Evolutionary conservation across 1,140 invertebrate genomes (phyloP).

Genomic region (Drosophila saltans): DNA sequence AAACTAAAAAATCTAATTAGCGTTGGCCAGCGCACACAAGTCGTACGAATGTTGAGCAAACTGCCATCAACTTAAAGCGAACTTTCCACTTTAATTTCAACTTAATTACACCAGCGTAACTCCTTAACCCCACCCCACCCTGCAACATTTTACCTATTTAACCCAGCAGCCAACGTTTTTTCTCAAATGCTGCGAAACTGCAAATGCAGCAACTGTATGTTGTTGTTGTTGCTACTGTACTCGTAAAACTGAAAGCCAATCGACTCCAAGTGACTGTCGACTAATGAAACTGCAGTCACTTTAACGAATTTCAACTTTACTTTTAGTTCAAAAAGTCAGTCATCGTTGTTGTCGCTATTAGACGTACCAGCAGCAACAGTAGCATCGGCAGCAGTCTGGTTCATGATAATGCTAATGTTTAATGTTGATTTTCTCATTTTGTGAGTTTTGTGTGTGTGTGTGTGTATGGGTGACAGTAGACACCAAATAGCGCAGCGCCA

Average conservation of each 20-base stretch:
- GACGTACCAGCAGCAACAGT: constrained; percentile 8
- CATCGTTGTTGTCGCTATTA: constrained; percentile 53
- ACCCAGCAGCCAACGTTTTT: neutral
- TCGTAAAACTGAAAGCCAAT: constrained; percentile 68
- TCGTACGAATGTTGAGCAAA: neutral
- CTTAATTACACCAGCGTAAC: constrained; percentile 58
- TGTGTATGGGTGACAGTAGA: constrained; percentile 2
- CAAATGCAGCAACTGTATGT: constrained; percentile 31
- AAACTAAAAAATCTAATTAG: constrained; percentile 80
- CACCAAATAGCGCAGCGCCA: constrained; percentile 2
- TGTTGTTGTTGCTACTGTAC: constrained; percentile 18
- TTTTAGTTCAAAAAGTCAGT: constrained; percentile 8
- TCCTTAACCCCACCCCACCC: neutral
- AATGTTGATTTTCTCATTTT: constrained; percentile 49
- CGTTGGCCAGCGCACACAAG: constrained; percentile 45
- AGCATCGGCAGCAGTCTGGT: constrained; percentile 2
- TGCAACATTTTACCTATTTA: neutral
- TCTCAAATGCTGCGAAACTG: constrained; percentile 10
- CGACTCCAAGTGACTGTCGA: constrained; percentile 55
- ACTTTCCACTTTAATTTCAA: constrained; percentile 78
- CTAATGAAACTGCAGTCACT: constrained; percentile 69
- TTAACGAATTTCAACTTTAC: constrained; percentile 57
- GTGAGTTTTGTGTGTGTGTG: neutral
- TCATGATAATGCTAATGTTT: constrained; percentile 61
- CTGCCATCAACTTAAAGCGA: constrained; percentile 68